Evolutionary conservation across 2,888 invertebrate genomes (phyloP), one percentile per base, ranked within the genome.

Genomic region (Lutraria lutraria): DNA sequence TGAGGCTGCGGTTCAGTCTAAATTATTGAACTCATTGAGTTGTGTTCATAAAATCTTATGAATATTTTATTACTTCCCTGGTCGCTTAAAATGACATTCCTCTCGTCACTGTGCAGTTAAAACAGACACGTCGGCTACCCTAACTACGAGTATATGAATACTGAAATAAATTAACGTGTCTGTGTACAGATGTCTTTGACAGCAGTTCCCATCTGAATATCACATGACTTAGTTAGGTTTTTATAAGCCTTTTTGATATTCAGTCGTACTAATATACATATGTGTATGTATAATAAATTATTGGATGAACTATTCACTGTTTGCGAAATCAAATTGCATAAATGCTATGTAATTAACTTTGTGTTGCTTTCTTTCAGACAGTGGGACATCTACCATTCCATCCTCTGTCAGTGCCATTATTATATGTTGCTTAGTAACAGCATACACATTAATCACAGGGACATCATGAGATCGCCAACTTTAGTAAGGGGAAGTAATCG

Each of bases 381-480:
- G 63, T n/a, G 72, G 52, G 19, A 25, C 83, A 15, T 52, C 43
- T 25, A 72, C 52, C 43, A 52, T 72, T 83, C 72, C 72, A 19
- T 52, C 52, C 10, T 52, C 68, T 25, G n/a, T 52, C 31, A 13
- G 52, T 72, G 72, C 29, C 72, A 83, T 83, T 72, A n/a, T 72
- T 52, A 4, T 83, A n/a, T 72, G 72, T 68, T 72, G 83, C 83
- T 72, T 83, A 83, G 83, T 83, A 52, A 72, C 83, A 60, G 43
- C 72, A 43, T 83, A 72, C 72, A n/a, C 52, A 68, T 29, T 72
- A 52, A n/a, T 34, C n/a, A 72, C 72, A 4, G 72, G 83, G 68
- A 72, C 72, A 52, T 34, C 81, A 52, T 72, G 83, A 83, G 16
- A 79, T 81, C 25, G n/a, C n/a, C 34, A 76, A 8, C 34, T 31